phyloP scores from a whole-genome alignment of 92 coral and sea anemone species.

The Chrysogorgia sp. region DNA sequence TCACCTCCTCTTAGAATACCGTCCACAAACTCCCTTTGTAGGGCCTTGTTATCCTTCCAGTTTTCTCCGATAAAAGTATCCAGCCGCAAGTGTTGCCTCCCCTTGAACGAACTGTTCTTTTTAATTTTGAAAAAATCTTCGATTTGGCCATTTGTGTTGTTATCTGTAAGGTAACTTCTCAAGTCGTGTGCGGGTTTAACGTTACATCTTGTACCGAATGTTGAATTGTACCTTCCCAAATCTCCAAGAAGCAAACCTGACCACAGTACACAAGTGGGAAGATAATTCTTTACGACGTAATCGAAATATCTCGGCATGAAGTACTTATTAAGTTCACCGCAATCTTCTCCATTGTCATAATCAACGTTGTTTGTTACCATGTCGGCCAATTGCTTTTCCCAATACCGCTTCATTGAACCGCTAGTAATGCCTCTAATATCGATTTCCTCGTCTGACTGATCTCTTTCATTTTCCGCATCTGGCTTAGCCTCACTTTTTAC shows the following conservation, averaged over 20 bases:
- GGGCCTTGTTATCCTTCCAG: constrained; percentile 25
- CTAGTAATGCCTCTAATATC: background rate
- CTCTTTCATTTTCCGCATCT: background rate
- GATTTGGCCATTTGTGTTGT: too few relatives aligned
- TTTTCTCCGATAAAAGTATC: constrained; percentile 36
- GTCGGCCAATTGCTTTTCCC: background rate
- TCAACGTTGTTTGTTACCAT: background rate
- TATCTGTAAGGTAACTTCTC: constrained; percentile 4
- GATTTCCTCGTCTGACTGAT: background rate
- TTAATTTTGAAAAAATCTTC: constrained; percentile 29
- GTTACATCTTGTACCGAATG: background rate
- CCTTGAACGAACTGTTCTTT: constrained; percentile 19
- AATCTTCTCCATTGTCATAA: background rate
- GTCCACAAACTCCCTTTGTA: constrained; percentile 13
- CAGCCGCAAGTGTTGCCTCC: constrained; percentile 14
- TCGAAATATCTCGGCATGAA: constrained; percentile 40
- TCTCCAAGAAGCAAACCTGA: constrained; percentile 37
- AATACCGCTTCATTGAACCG: background rate
- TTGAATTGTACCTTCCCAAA: constrained; percentile 10
- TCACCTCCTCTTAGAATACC: background rate
- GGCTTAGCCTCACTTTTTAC: background rate
- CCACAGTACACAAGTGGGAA: constrained; percentile 31
- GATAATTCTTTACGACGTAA: constrained; percentile 15
- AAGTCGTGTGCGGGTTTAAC: background rate
- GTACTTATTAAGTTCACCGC: constrained; percentile 24